Evolutionary conservation across 2,113 vertebrate genomes (phyloP).

Genomic region (Daphoenositta chrysoptera): DNA sequence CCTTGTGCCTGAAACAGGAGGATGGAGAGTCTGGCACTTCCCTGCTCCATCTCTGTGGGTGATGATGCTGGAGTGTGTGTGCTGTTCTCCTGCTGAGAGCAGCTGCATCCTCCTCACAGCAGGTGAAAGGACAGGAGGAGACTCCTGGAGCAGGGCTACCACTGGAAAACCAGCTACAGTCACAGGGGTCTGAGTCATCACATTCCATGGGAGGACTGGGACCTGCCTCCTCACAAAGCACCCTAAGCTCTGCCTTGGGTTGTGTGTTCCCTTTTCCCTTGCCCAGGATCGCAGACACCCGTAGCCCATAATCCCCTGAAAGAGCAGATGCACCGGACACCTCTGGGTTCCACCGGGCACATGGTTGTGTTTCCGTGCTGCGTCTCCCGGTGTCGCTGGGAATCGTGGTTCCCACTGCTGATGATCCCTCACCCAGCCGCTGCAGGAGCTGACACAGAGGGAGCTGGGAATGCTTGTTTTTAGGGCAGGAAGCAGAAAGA

Average conservation of each 20-base stretch:
- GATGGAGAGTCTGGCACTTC: not conserved
- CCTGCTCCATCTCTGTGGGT: not conserved
- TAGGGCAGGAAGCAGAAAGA: not conserved
- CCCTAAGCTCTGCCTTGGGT: not conserved
- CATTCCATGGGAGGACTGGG: not conserved
- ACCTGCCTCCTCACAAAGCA: not conserved
- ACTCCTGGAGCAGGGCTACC: not conserved
- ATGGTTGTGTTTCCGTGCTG: not conserved
- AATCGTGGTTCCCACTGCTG: not conserved
- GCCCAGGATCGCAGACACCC: not conserved
- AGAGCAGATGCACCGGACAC: not conserved
- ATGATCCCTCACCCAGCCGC: not conserved
- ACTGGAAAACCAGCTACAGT: not conserved
- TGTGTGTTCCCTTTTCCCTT: not conserved
- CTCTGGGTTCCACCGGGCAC: not conserved
- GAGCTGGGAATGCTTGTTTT: not conserved
- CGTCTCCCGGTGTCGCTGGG: not conserved
- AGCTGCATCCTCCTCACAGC: not conserved
- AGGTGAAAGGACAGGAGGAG: not conserved
- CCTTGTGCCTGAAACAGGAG: not conserved
- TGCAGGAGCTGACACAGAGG: not conserved
- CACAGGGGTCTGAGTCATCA: not conserved
- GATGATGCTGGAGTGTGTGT: not conserved
- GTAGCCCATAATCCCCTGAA: accelerated
- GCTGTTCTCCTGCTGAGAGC: not conserved